Percentiles rank a stretch among this genome's conserved stretches.
Evolutionary conservation across 2,888 invertebrate species (phyloP).

Genomic region (Helobdella robusta): DNA sequence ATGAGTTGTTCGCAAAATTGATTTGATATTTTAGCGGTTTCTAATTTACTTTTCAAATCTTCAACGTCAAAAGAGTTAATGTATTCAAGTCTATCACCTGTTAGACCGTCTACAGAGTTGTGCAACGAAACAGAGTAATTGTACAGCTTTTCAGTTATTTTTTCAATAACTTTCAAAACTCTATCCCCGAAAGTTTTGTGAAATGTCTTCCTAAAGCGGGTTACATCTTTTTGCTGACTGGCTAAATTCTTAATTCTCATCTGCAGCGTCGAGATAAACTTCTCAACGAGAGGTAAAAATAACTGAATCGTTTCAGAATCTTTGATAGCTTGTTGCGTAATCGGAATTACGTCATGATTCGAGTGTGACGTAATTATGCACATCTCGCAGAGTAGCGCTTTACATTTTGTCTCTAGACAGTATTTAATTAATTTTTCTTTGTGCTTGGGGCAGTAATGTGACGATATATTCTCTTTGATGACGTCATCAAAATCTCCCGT

Average conservation of each 20-base stretch:
- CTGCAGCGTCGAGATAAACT: constrained; percentile 26
- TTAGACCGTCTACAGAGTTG: constrained; percentile 33
- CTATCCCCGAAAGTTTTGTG: constrained; percentile 34
- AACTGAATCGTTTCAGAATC: constrained; percentile 28
- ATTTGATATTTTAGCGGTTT: constrained; percentile 28
- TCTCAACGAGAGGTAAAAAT: constrained; percentile 26
- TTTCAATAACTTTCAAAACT: constrained; percentile 30
- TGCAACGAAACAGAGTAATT: constrained; percentile 34
- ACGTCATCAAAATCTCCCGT: constrained; percentile 32
- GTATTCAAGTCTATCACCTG: constrained; percentile 17
- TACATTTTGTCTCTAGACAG: constrained; percentile 34
- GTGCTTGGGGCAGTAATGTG: constrained; percentile 33
- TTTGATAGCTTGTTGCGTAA: constrained; percentile 29
- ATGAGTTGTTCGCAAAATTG: constrained; percentile 30
- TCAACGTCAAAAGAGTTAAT: constrained; percentile 27
- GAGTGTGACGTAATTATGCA: constrained; percentile 34
- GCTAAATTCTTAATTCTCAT: constrained; percentile 30
- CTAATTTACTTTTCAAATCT: constrained; percentile 23
- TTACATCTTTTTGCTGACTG: constrained; percentile 33
- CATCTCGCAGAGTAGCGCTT: constrained; percentile 33
- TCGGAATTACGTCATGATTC: constrained; percentile 30
- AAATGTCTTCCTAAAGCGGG: constrained; percentile 30
- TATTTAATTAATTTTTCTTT: constrained; percentile 31
- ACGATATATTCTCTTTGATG: constrained; percentile 32
- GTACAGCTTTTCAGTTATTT: constrained; percentile 29